These are phyloP conservation scores for Drosophila putrida DNA, from an alignment of 2,888 invertebrate genomes.

Conservation along the genomic window DNA sequence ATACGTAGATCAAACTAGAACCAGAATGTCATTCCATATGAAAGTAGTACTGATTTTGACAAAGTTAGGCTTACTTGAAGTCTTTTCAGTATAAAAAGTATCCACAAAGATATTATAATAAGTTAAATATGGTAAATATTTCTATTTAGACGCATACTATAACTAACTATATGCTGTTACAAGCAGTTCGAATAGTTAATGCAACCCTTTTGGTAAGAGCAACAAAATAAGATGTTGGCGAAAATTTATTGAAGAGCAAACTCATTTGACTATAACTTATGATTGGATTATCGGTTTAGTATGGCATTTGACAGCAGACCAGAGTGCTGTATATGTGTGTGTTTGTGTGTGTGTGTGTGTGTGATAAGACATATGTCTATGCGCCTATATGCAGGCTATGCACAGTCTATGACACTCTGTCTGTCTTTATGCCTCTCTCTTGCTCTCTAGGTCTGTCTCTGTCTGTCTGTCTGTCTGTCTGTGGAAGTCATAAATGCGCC, in stretches of 20 bases:
- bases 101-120: too few relatives aligned
- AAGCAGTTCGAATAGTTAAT: neutral
- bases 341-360: conserved; percentile 13
- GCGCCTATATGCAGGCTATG: conserved; percentile 74
- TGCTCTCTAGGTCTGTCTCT: conserved; percentile 10
- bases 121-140: too few relatives aligned
- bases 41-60: too few relatives aligned
- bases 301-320: conserved; percentile 77
- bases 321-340: conserved; percentile 10
- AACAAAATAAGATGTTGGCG: conserved; percentile 52
- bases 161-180: neutral
- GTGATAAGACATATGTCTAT: conserved; percentile 77
- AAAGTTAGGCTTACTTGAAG: too few relatives aligned
- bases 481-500: conserved; percentile 76
- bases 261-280: conserved; percentile 81
- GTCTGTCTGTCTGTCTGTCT: conserved; percentile 23
- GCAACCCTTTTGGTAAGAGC: conserved; percentile 3
- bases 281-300: conserved; percentile 82
- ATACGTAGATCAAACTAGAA: too few relatives aligned
- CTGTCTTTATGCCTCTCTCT: conserved; percentile 10
- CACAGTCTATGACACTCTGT: conserved; percentile 32
- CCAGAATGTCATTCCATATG: too few relatives aligned
- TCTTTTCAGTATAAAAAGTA: too few relatives aligned
- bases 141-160: too few relatives aligned
- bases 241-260: conserved; percentile 79